Base-by-base conservation (phyloP, 2,888 invertebrate genomes). In the Mimumesa dahlbomi region DNA sequence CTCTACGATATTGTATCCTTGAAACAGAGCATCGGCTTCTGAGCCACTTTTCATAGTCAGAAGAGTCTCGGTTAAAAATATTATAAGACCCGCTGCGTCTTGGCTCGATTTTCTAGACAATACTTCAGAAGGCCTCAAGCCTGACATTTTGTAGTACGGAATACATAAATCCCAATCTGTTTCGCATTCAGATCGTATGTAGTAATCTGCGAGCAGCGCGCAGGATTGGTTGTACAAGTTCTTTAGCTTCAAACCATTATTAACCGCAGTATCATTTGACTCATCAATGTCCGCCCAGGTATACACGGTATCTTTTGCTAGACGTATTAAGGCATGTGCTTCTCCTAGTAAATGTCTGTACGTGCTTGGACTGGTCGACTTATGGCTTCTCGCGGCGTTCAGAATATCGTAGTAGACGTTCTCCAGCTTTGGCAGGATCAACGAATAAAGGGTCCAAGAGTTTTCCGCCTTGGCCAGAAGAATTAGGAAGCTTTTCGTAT, bases 271-370 rank as follows among this genome's bases (percentile, higher is more conserved):
- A 13, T 76, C 77, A 7, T 77, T 73, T 6, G 40, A 50, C 36
- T 73, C 73, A 11, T 76, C 75, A 5, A 64, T 68, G 13, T 77
- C 58, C 14, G 18, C 52, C 14, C 61, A 53, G 21, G 75, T 62
- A 22, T 67, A 58, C 25, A 42, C 57, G 16, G 65, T 70, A 48
- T 90, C 87, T 42, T 91, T 85, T 1, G 90, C 88, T 22, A 91
- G 85, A 62, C 93, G 89, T 14, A 95, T 88, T 79, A 95, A 92
- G 75, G 94, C 91, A 84, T 94, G 94, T 3, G 94, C 94, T 88
- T 95, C 95, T 78, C 93, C 92, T 83, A 95, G 89, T 58, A 96
- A 90, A 86, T 95, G 94, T 65, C 93, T 91, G 84, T 95, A 95
- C 1, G 94, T 94, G 36, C 92, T 91, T 1, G 93, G 92, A 73